Conservation (phyloP, 2,888 invertebrate genomes). For the Zygaena filipendulae region DNA sequence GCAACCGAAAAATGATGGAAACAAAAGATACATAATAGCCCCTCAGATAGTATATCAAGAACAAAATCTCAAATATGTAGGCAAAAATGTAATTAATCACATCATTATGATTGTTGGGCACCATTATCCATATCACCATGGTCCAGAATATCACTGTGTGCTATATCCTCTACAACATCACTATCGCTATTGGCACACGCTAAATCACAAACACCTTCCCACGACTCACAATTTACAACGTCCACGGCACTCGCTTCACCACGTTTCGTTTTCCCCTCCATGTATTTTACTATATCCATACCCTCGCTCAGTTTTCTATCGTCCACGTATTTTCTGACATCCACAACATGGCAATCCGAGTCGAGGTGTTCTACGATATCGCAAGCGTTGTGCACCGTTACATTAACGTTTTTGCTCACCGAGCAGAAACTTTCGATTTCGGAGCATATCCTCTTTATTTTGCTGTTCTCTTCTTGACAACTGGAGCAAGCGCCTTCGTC, state of each 20-base stretch:
- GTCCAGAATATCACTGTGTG: conserved; percentile 22
- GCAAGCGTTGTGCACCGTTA: conserved; percentile 5
- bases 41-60: no score
- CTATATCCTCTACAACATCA: conserved; percentile 48
- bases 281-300: conserved; percentile 25
- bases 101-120: conserved; percentile 6
- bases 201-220: conserved; percentile 31
- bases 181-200: conserved; percentile 38
- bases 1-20: no score
- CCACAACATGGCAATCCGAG: no score
- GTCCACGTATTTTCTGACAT: no score
- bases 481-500: conserved; percentile 28
- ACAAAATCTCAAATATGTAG: no score
- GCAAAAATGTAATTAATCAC: no score
- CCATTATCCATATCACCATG: conserved; percentile 2
- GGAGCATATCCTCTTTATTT: conserved; percentile 44
- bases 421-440: conserved; percentile 46
- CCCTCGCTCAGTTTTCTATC: no score
- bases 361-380: conserved; percentile 4
- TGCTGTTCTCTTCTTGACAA: conserved; percentile 33
- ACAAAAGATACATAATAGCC: no score
- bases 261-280: conserved; percentile 21
- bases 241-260: conserved; percentile 22
- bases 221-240: conserved; percentile 23
- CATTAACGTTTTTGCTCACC: conserved; percentile 19